Conservation (phyloP, 2,113 vertebrate genomes). For the Phylloscopus whistleri region DNA sequence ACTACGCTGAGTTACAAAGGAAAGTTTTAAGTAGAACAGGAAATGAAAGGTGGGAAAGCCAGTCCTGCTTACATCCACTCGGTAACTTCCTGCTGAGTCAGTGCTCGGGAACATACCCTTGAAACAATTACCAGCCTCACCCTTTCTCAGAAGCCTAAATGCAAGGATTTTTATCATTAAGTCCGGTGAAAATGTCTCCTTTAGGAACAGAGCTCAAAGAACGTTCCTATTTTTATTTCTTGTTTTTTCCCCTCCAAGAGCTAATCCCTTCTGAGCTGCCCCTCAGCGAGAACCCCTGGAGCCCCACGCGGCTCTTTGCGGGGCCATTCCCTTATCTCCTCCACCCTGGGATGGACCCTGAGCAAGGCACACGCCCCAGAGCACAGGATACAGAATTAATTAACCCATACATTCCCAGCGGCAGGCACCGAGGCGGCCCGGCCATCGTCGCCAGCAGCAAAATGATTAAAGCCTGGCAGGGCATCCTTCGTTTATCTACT, state of each 20-base stretch:
- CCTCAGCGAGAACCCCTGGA: accelerated
- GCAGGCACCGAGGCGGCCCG: accelerated
- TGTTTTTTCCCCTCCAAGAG: accelerated
- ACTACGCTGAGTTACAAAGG: background rate
- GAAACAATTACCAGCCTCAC: background rate
- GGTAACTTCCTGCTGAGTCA: background rate
- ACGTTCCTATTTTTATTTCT: background rate
- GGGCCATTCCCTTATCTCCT: accelerated
- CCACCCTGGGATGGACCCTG: background rate
- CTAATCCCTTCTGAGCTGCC: background rate
- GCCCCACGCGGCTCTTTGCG: background rate
- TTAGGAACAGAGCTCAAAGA: background rate
- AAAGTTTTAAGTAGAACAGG: background rate
- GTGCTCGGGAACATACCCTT: background rate
- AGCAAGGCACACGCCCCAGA: background rate
- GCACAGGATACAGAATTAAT: accelerated
- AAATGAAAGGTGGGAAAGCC: background rate
- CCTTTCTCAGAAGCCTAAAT: background rate
- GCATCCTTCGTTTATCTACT: background rate
- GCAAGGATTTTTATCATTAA: background rate
- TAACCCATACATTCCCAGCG: accelerated
- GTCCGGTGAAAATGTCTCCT: background rate
- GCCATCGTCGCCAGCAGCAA: too few species aligned
- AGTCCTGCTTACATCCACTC: background rate
- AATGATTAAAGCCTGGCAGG: accelerated